Evolutionary conservation across 2,113 vertebrate species (phyloP), one percentile per base, ranked within the genome.

Genomic region (Crotalus horridus): DNA sequence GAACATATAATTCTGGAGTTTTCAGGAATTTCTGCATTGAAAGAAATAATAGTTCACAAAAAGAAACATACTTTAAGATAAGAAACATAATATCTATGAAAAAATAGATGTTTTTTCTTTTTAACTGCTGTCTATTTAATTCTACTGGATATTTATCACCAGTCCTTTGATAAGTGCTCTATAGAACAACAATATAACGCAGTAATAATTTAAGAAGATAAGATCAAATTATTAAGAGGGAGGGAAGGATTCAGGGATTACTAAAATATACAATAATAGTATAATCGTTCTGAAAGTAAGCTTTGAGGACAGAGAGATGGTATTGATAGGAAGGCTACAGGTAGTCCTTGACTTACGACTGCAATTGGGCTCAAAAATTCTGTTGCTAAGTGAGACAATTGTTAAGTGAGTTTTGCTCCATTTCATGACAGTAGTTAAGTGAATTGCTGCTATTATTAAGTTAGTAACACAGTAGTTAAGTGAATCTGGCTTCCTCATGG

Each of bases 1-100:
- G 92, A 93, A 99, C 97, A 91, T 99, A 99, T 61, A 96, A 55
- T 94, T 99, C 98, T 74, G 99, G 98, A 91, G 96, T 95, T 86
- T 96, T 95, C 94, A 99, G 96, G 95, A 99, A 99, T 95, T 95
- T 98, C 99, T 99, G 61, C 91, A 92, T 89, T 89, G 94, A 96
- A 94, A 94, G 8, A 94, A 94, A 86, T 93, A 3, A 87, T 29
- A 64, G 2, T 39, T 94, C 93, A 87, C 90, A 43, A 90, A 29
- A 59, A 15, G 69, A 69, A 93, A 87, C 43, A 81, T 61, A 10
- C 59, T 91, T 88, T 88, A 85, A 92, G 69, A 24, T 85, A 2
- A 87, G 91, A 74, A 17, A 81, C 81, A 91, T 51, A 87, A 33
- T 92, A 33, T 20, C 13, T 91, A 54, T 6, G 1, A 51, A n/a